Percentiles rank a stretch among this genome's conserved stretches.
phyloP scores from a whole-genome alignment of 1,140 invertebrate genomes.

The Lepidurus apus region DNA sequence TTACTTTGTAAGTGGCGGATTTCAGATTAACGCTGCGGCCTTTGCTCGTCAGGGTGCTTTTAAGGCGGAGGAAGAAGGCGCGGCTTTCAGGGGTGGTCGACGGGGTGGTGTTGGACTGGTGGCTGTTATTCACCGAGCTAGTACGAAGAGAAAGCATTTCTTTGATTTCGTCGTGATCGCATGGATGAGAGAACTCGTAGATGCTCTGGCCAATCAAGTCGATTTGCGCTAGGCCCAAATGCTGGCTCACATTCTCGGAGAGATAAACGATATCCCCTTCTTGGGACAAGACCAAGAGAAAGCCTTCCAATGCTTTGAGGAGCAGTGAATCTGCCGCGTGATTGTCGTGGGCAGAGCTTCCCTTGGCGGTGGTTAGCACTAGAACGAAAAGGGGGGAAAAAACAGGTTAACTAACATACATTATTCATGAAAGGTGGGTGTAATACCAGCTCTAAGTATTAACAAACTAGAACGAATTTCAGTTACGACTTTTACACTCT shows the following conservation, averaged over 20 bases:
- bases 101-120: slow-evolving; percentile 38
- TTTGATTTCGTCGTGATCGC: slow-evolving; percentile 86
- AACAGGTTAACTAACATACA: neutral
- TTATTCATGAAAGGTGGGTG: neutral
- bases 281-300: slow-evolving; percentile 72
- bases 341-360: slow-evolving; percentile 16
- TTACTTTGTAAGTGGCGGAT: slow-evolving; percentile 87
- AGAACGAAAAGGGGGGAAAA: neutral
- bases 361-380: slow-evolving; percentile 24
- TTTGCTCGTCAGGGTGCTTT: slow-evolving; percentile 84
- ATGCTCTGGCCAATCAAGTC: slow-evolving; percentile 90
- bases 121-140: slow-evolving; percentile 42
- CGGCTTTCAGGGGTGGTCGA: slow-evolving; percentile 40
- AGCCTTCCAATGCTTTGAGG: slow-evolving; percentile 79
- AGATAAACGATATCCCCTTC: slow-evolving; percentile 87
- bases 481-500: too few species aligned
- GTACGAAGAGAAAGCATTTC: slow-evolving; percentile 58
- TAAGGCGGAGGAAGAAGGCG: slow-evolving; percentile 74
- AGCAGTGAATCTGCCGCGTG: slow-evolving; percentile 47
- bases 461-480: too few species aligned
- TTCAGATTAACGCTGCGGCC: slow-evolving; percentile 87
- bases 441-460: too few species aligned
- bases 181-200: slow-evolving; percentile 89
- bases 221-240: slow-evolving; percentile 82
- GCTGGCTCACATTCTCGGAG: slow-evolving; percentile 82